A percentile compares a stretch with the other conserved stretches of the same genome.
These are phyloP conservation scores for Agrochola lychnidis DNA, from an alignment of 2,888 invertebrate species.

Conservation along the genomic window DNA sequence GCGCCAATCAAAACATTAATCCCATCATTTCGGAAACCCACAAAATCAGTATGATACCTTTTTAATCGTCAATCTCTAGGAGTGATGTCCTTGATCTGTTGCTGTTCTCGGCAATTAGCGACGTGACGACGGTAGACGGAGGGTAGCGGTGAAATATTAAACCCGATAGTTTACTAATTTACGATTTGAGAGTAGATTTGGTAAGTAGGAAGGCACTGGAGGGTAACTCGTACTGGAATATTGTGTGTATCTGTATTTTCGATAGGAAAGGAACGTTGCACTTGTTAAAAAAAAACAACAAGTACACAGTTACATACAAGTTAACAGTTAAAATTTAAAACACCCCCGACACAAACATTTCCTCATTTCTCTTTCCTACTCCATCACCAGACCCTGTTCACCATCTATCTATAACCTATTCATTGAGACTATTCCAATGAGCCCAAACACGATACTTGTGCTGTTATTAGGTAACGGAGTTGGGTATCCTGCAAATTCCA, in stretches of 20 bases:
- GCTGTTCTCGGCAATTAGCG: constrained; percentile 70
- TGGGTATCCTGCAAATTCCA: too few species aligned
- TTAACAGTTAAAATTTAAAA: too few species aligned
- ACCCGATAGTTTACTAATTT: constrained; percentile 55
- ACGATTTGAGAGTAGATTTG: constrained; percentile 2
- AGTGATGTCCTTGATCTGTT: constrained; percentile 68
- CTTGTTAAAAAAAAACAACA: too few species aligned
- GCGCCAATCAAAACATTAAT: background rate
- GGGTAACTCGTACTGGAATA: background rate
- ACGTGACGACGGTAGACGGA: constrained; percentile 65
- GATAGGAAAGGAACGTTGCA: background rate
- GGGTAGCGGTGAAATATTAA: constrained; percentile 59
- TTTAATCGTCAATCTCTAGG: constrained; percentile 67
- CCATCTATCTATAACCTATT: too few species aligned
- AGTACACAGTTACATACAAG: too few species aligned
- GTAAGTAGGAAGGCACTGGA: background rate
- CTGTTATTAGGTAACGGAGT: too few species aligned
- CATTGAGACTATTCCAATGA: too few species aligned
- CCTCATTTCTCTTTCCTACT: too few species aligned
- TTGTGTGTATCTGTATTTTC: background rate
- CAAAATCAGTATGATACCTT: constrained; percentile 47
- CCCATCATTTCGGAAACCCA: background rate
- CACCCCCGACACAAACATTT: too few species aligned
- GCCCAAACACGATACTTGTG: too few species aligned
- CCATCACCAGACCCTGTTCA: too few species aligned